Base-by-base conservation (phyloP, 2,797 vertebrate species). In the Catharus ustulatus region DNA sequence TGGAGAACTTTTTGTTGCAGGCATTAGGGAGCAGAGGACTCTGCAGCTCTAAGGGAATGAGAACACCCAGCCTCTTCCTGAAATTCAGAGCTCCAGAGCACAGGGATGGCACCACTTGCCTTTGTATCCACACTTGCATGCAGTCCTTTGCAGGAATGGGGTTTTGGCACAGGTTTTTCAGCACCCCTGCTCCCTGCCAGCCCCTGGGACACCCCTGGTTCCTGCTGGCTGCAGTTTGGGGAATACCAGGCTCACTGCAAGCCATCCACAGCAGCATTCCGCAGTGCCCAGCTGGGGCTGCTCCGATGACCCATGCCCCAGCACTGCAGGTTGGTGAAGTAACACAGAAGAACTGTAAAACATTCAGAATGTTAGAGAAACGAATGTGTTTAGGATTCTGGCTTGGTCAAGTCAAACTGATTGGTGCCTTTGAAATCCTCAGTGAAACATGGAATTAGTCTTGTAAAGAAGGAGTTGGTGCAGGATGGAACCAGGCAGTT, bases 181-280 rank as follows among this genome's bases (percentile, higher is more conserved):
- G 27, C 9, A 8, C 1, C 1, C 26, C 43, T 73, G 54, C 55
- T 87, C 63, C 46, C 63, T 13, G 2, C 23, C 46, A 73, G 42
- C 45, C 49, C 58, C 38, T 20, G 21, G 55, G 38, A 38, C 51
- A 45, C 48, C 23, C 79, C 52, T 59, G 67, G 34, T 66, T 87
- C 54, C 42, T 2, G 2, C 63, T 10, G 11, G 61, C 57, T 38
- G 52, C 61, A 81, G 48, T 59, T 21, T 0, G 0, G 40, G 36
- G 42, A 32, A 32, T 4, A 3, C 46, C 2, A 2, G 1, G 2
- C 34, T 86, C 2, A 0, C 57, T 71, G 62, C 64, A 46, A 4
- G 2, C 45, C 9, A 2, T n/a, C 38, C 5, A 1, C 24, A 75
- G 17, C 45, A 78, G 38, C 66, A 48, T n/a, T 62, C 67, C 52